A percentile compares a stretch with the other conserved stretches of the same genome.
These are phyloP conservation scores for Plotosus lineatus DNA, from an alignment of 2,113 vertebrate species.

Conservation along the genomic window DNA sequence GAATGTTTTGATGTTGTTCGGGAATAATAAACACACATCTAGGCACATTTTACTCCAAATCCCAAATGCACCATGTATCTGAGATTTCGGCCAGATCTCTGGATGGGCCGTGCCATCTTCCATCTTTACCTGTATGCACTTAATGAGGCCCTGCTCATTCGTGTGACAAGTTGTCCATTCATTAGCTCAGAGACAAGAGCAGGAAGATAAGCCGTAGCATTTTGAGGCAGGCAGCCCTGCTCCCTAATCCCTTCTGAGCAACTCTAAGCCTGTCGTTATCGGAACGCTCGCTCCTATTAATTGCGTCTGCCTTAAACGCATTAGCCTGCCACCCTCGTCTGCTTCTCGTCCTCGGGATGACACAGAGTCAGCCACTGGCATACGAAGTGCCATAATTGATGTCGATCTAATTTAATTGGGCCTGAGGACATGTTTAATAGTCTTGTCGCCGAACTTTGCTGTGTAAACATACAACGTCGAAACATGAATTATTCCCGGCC, in stretches of 20 bases:
- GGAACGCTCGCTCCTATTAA: conserved; percentile 65
- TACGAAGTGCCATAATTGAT: conserved; percentile 61
- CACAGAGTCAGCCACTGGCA: conserved; percentile 53
- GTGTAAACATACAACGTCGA: conserved; percentile 55
- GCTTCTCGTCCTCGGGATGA: conserved; percentile 58
- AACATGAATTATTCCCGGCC: conserved; percentile 34
- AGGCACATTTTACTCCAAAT: conserved; percentile 37
- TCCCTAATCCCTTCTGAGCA: conserved; percentile 74
- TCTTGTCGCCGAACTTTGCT: conserved; percentile 20
- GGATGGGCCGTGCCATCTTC: conserved; percentile 45
- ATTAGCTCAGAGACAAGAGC: conserved; percentile 54
- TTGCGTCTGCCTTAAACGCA: conserved; percentile 76
- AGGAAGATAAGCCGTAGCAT: conserved; percentile 64
- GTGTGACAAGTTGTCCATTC: conserved; percentile 59
- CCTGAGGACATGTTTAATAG: conserved; percentile 48
- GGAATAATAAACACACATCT: neutral
- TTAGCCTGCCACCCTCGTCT: conserved; percentile 66
- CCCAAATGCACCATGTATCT: conserved; percentile 40
- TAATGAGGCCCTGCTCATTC: conserved; percentile 66
- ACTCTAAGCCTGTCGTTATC: conserved; percentile 73
- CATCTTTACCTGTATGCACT: conserved; percentile 60
- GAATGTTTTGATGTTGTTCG: neutral
- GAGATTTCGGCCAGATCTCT: conserved; percentile 56
- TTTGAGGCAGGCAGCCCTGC: conserved; percentile 72
- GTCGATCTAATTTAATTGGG: conserved; percentile 66